A percentile compares a stretch with the other conserved stretches of the same genome.
These are phyloP conservation scores for Sylvilagus floridanus DNA, from an alignment of 2,797 vertebrate genomes.

Conservation along the genomic window DNA sequence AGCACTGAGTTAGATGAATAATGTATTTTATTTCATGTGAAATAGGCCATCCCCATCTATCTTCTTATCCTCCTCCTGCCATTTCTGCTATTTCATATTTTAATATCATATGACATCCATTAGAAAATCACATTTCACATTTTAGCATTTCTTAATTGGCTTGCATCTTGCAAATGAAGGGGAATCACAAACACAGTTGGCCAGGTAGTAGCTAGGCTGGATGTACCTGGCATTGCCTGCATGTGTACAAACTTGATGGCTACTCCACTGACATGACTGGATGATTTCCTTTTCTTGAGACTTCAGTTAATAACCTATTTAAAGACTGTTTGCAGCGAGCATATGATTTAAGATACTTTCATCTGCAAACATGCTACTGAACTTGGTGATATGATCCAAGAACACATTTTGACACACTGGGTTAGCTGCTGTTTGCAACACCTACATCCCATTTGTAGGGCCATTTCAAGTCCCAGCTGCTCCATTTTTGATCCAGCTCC, in stretches of 20 bases:
- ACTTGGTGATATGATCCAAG: background rate
- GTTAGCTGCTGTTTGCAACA: too few species aligned
- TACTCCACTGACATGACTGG: background rate
- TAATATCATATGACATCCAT: background rate
- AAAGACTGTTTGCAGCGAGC: background rate
- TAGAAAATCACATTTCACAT: conserved; percentile 19
- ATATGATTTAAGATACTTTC: background rate
- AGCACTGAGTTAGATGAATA: background rate
- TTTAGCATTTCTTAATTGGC: background rate
- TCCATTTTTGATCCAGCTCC: too few species aligned
- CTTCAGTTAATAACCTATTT: background rate
- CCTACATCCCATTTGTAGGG: too few species aligned
- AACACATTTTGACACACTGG: background rate
- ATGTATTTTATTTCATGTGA: background rate
- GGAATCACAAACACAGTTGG: background rate
- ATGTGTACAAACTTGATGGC: background rate
- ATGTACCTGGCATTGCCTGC: background rate
- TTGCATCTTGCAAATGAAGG: background rate
- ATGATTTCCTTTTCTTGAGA: background rate
- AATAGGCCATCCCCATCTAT: background rate
- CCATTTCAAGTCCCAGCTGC: too few species aligned
- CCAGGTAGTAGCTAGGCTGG: background rate
- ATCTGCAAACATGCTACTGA: background rate
- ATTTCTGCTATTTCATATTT: background rate
- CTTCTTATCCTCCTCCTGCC: background rate